Percentiles rank a stretch among this genome's conserved stretches.
Conservation (phyloP, 2,797 vertebrate species). For the Denticeps clupeoides region DNA sequence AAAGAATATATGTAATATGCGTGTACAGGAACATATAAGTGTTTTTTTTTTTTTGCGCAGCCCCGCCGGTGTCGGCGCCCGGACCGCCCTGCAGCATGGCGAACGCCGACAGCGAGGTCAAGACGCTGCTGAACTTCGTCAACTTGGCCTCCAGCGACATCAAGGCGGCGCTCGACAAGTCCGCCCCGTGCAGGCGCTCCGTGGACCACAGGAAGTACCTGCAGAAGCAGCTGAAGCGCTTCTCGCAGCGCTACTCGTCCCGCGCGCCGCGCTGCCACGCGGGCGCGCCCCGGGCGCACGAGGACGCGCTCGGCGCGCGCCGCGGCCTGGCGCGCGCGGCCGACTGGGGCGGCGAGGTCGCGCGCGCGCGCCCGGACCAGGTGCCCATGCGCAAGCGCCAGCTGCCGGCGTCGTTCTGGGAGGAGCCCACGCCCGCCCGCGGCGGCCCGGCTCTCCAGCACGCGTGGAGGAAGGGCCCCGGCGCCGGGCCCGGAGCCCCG, state of each 20-base stretch:
- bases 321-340: too few relatives aligned
- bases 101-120: constrained; percentile 87
- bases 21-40: too few relatives aligned
- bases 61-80: too few relatives aligned
- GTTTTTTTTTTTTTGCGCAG: too few relatives aligned
- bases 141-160: constrained; percentile 97
- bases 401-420: constrained; percentile 94
- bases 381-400: constrained; percentile 96
- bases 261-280: constrained; percentile 73
- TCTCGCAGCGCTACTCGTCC: constrained; percentile 89
- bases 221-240: constrained; percentile 93
- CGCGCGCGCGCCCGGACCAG: constrained; percentile 66
- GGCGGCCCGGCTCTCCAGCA: constrained; percentile 35
- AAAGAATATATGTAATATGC: too few relatives aligned
- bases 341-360: too few relatives aligned
- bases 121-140: constrained; percentile 92
- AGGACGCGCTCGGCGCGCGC: too few relatives aligned
- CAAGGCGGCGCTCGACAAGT: constrained; percentile 94
- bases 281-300: constrained; percentile 35
- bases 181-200: constrained; percentile 87
- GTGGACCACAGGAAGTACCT: constrained; percentile 97
- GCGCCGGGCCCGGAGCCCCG: constrained; percentile 25
- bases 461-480: constrained; percentile 40
- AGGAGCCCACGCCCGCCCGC: constrained; percentile 75
- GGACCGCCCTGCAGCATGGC: constrained; percentile 64